A percentile compares a stretch with the other conserved stretches of the same genome.
phyloP scores from a whole-genome alignment of 1,140 invertebrate species.

The Trichoplusia ni region DNA sequence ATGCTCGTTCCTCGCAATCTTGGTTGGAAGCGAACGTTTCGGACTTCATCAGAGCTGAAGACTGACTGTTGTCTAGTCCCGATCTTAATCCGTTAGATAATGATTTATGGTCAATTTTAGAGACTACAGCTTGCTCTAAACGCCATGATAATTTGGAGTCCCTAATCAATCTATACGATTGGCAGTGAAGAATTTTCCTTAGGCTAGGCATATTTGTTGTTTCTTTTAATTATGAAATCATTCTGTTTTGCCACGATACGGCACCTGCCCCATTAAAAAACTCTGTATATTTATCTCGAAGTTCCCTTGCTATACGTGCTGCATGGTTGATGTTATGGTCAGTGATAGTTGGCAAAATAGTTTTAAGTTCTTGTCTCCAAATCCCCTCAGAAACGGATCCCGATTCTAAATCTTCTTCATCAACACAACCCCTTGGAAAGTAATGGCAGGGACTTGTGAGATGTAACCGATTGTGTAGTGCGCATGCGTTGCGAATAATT shows the following conservation, averaged over 20 bases:
- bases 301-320: background rate
- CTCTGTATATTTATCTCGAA: conserved; percentile 17
- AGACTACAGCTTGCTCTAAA: no score
- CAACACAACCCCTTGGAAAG: background rate
- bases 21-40: no score
- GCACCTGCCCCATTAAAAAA: conserved; percentile 1
- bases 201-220: no score
- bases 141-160: no score
- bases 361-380: conserved; percentile 5
- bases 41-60: no score
- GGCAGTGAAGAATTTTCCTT: no score
- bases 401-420: conserved; percentile 3
- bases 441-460: background rate
- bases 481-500: background rate
- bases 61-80: no score
- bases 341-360: background rate
- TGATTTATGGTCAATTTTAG: no score
- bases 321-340: conserved; percentile 1
- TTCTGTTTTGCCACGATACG: conserved; percentile 18
- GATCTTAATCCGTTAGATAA: no score
- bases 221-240: conserved; percentile 9
- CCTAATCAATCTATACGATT: no score
- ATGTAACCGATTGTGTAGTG: conserved; percentile 3
- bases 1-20: no score
- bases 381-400: background rate